phyloP scores from a whole-genome alignment of 2,797 vertebrate genomes.

The Zenarchopterus dispar region DNA sequence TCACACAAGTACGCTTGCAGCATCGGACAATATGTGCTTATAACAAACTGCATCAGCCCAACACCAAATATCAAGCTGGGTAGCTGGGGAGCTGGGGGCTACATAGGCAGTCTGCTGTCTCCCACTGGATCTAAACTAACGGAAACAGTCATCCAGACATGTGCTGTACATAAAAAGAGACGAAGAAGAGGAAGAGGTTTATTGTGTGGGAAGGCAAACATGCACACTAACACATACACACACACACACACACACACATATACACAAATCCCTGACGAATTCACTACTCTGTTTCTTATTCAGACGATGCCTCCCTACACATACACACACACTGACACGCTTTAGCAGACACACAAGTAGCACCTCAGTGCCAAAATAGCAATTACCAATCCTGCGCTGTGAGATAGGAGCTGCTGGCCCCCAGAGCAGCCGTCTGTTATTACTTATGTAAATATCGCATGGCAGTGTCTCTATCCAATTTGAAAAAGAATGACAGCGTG shows the following conservation, averaged over 20 bases:
- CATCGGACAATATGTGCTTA: constrained; percentile 50
- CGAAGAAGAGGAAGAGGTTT: constrained; percentile 28
- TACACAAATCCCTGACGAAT: constrained; percentile 25
- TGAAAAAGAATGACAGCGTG: constrained; percentile 56
- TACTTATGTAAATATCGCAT: constrained; percentile 78
- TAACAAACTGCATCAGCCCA: constrained; percentile 48
- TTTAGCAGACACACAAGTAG: constrained; percentile 55
- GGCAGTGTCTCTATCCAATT: constrained; percentile 72
- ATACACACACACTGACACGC: constrained; percentile 16
- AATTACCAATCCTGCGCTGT: constrained; percentile 66
- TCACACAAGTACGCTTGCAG: constrained; percentile 59
- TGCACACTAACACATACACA: not conserved
- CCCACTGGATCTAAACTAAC: constrained; percentile 50
- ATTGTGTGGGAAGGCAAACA: constrained; percentile 4
- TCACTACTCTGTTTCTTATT: constrained; percentile 38
- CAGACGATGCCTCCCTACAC: constrained; percentile 23
- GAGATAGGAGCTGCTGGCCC: constrained; percentile 64
- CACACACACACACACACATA: no score
- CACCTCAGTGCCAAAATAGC: constrained; percentile 70
- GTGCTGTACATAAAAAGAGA: constrained; percentile 33
- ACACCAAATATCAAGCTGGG: constrained; percentile 56
- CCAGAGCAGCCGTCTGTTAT: constrained; percentile 67
- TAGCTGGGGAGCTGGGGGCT: constrained; percentile 44
- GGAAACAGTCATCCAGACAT: constrained; percentile 38
- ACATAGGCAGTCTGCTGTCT: constrained; percentile 42